These are phyloP conservation scores for Lipotes vexillifer DNA, from an alignment of 2,113 vertebrate species.

Conservation along the genomic window DNA sequence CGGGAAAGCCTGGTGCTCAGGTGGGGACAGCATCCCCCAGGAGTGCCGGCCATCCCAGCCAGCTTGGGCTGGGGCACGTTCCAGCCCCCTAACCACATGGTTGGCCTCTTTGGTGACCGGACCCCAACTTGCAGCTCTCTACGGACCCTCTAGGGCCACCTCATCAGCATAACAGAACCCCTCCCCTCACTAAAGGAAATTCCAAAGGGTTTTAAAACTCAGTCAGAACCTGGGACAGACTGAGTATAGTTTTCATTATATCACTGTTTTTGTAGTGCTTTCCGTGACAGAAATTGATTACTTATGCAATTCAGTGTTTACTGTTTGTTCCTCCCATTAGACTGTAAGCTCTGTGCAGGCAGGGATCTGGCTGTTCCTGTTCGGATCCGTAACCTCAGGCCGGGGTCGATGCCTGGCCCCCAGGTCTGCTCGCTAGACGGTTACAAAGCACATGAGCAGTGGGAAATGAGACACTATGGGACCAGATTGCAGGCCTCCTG, in stretches of 20 bases:
- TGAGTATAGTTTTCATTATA: neutral
- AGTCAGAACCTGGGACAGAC: neutral
- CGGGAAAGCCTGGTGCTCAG: too few species aligned
- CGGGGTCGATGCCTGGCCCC: too few species aligned
- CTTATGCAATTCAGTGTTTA: neutral
- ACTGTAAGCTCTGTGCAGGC: neutral
- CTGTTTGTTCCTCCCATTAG: neutral
- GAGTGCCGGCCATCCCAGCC: fast-evolving
- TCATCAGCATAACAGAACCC: neutral
- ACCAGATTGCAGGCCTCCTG: neutral
- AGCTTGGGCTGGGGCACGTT: too few species aligned
- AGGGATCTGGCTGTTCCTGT: neutral
- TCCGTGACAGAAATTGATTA: neutral
- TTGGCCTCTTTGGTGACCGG: neutral
- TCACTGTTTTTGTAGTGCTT: neutral
- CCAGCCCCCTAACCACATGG: neutral
- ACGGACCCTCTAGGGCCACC: fast-evolving
- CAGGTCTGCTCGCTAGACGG: neutral
- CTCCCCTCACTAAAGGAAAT: neutral
- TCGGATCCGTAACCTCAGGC: neutral
- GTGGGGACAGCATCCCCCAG: neutral
- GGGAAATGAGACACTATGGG: neutral
- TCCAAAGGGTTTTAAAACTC: neutral
- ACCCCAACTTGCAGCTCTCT: neutral
- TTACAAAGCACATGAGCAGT: neutral